Evolutionary conservation across 2,113 vertebrate species (phyloP), one percentile per base, ranked within the genome.

Genomic region (Leucopternis melanops): DNA sequence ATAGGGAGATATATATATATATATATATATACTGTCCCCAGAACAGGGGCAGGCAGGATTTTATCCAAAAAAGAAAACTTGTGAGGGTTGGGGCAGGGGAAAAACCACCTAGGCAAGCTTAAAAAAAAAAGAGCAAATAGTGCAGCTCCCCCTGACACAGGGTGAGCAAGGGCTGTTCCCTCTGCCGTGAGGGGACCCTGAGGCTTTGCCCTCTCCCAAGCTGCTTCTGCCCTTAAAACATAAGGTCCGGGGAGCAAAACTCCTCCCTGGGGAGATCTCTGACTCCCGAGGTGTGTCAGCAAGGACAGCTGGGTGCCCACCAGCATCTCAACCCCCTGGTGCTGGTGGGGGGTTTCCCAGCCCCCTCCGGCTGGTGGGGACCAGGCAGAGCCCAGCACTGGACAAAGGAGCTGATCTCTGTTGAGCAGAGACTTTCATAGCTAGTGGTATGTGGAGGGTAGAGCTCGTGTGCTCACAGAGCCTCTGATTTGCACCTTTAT

Each of bases 1-100:
- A 66, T 2, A 47, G 20, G 23, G 45, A 34, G 4, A 40, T 5
- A 25, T 1, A 9, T 6, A 9, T 10, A 9, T 3, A n/a, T n/a
- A n/a, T 6, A 36, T 7, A 45, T 10, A 9, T 3, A 40, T 40
- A 8, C 42, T 15, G 15, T 31, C 18, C 54, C 47, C 23, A 34
- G 69, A 47, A 31, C 13, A 65, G 16, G 47, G 18, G 23, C 29
- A 47, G 38, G 54, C 40, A 74, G n/a, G 52, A 17, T 59, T 65
- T 72, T 72, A 49, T 14, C 29, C 52, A 45, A 50, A 34, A 16
- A 59, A 47, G 26, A 83, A 63, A 63, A 57, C 13, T 25, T 29
- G 18, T 50, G 31, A n/a, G 50, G 15, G 22, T 21, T 45, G 52
- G 34, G 59, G 38, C 9, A 67, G 45, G 52, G 44, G 29, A 18